phyloP scores from a whole-genome alignment of 2,113 vertebrate species.

The Solea senegalensis region DNA sequence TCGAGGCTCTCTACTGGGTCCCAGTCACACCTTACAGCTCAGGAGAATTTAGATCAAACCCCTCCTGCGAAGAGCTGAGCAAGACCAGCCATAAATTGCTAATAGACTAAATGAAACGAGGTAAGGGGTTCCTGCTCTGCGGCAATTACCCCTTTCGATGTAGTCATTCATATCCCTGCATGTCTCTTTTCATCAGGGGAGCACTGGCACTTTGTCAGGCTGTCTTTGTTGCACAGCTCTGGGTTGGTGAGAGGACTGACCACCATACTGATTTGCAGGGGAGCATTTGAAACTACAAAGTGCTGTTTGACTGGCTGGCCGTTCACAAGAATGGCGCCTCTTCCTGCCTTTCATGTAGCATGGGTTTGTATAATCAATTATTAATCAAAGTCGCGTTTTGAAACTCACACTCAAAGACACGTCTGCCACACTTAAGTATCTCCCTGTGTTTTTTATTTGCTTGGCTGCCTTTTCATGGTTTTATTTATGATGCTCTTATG shows the following conservation, averaged over 20 bases:
- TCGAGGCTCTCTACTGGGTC: slow-evolving; percentile 69
- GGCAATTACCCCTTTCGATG: slow-evolving; percentile 82
- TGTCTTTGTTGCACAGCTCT: slow-evolving; percentile 62
- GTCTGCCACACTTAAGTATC: slow-evolving; percentile 81
- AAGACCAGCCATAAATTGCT: slow-evolving; percentile 96
- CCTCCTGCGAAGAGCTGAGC: slow-evolving; percentile 81
- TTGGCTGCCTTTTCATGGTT: slow-evolving; percentile 68
- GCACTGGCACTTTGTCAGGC: slow-evolving; percentile 66
- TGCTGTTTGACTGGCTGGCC: slow-evolving; percentile 90
- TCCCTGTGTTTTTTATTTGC: slow-evolving; percentile 80
- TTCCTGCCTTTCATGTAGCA: slow-evolving; percentile 98
- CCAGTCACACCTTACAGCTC: slow-evolving; percentile 74
- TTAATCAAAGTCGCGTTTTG: slow-evolving; percentile 98
- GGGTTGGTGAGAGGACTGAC: slow-evolving; percentile 69
- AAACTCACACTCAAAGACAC: slow-evolving; percentile 92
- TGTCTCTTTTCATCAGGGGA: slow-evolving; percentile 83
- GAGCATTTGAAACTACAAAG: slow-evolving; percentile 97
- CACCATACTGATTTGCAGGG: slow-evolving; percentile 84
- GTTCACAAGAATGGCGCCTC: slow-evolving; percentile 87
- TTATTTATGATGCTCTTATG: slow-evolving; percentile 69
- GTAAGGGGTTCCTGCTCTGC: slow-evolving; percentile 83
- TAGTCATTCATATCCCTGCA: slow-evolving; percentile 80
- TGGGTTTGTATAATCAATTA: slow-evolving; percentile 98
- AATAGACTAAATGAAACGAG: slow-evolving; percentile 91
- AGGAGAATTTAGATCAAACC: slow-evolving; percentile 82